Conservation (phyloP, 2,888 invertebrate genomes). For the Andricus quercusramuli region DNA sequence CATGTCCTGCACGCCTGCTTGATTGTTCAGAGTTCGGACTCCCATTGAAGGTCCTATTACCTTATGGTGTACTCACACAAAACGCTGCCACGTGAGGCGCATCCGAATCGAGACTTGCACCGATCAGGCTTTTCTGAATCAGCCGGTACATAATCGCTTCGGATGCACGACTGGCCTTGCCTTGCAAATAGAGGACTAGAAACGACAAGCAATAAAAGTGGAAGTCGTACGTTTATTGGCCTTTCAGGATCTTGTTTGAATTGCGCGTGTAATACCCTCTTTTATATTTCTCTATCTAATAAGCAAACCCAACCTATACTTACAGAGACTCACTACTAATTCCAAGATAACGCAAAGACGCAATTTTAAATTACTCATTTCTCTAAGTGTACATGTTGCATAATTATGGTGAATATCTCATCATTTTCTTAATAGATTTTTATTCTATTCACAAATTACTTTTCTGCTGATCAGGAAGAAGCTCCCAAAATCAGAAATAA, state of each 20-base stretch:
- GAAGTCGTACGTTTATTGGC: conserved; percentile 11
- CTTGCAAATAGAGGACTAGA: conserved; percentile 15
- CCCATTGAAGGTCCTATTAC: conserved; percentile 12
- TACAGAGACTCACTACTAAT: conserved; percentile 1
- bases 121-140: conserved; percentile 21
- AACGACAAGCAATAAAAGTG: conserved; percentile 22
- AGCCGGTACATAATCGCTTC: conserved; percentile 9
- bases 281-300: conserved; percentile 29
- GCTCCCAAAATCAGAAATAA: neutral
- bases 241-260: conserved; percentile 29
- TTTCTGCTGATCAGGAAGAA: neutral
- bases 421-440: neutral
- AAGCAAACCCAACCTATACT: conserved; percentile 21
- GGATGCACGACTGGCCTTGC: conserved; percentile 21
- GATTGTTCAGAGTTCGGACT: neutral
- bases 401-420: neutral
- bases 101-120: conserved; percentile 63
- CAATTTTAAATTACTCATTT: conserved; percentile 17
- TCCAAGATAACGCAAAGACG: conserved; percentile 1
- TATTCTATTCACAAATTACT: neutral
- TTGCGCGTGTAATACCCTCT: conserved; percentile 23
- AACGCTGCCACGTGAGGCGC: conserved; percentile 73
- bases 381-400: neutral
- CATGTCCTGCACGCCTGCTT: neutral
- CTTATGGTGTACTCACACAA: conserved; percentile 66